phyloP scores from a whole-genome alignment of 2,113 vertebrate genomes.

The Butorides virescens region DNA sequence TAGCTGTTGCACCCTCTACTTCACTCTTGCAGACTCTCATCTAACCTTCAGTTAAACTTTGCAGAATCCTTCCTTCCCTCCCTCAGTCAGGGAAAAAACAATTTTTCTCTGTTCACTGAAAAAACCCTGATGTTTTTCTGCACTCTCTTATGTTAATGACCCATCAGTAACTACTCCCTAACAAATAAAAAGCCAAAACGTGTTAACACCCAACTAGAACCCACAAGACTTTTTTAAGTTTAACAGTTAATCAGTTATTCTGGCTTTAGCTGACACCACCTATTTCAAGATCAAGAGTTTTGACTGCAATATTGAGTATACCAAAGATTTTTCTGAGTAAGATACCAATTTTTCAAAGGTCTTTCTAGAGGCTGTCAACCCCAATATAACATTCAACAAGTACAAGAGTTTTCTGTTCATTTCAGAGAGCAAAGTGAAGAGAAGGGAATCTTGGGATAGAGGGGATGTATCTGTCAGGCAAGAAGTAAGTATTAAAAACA shows the following conservation, averaged over 20 bases:
- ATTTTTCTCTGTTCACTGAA: background rate
- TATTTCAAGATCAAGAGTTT: background rate
- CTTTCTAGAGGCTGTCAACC: background rate
- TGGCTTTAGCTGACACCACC: background rate
- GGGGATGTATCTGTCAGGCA: background rate
- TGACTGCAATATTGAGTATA: background rate
- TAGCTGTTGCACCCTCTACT: background rate
- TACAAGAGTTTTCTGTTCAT: background rate
- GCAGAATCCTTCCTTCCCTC: background rate
- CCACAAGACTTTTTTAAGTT: background rate
- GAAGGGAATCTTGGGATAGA: background rate
- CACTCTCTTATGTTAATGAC: background rate
- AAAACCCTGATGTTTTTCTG: background rate
- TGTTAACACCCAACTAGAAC: background rate
- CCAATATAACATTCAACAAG: background rate
- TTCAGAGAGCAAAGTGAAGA: background rate
- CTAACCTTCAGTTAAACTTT: background rate
- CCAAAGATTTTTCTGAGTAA: background rate
- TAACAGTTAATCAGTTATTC: background rate
- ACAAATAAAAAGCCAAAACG: background rate
- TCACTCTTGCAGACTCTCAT: background rate
- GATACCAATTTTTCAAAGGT: background rate
- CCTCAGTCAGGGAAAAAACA: background rate
- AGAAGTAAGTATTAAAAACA: background rate
- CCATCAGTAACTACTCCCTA: background rate